Evolutionary conservation across 2,888 invertebrate genomes (phyloP), one percentile per base, ranked within the genome.

Genomic region (Perizoma affinitatum): DNA sequence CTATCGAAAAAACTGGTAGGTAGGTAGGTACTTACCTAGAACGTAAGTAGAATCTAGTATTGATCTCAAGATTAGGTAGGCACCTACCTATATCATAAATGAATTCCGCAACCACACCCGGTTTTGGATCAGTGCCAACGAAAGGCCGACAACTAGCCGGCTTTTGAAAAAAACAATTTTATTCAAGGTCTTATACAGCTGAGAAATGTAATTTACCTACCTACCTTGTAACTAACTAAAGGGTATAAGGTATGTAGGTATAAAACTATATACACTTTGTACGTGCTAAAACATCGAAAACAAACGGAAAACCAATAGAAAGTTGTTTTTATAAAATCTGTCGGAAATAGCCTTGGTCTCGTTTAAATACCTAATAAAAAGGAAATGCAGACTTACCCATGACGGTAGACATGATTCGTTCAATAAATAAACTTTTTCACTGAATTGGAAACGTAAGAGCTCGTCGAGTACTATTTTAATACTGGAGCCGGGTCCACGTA

Each of bases 321-420:
- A 22, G 7, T 7, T 22, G 1, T 6, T 10, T 42, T 4, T 38
- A 38, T 38, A 5, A 10, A 44, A 8, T n/a, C 3, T 4, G 4
- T 9, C 9, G 8, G 4, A 9, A 4, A 6, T 1, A 8, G 42
- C 51, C 51, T 43, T 51, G 47, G 11, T 10, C 7, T 22, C 8
- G 4, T 42, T 4, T 36, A 38, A 45, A 42, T 34, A 35, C n/a
- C n/a, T n/a, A 6, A 65, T 40, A 58, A 54, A 51, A 52, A 51
- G 53, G 53, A 66, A 63, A 64, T 43, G 48, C 58, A 58, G 53
- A 86, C 90, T 89, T 69, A 91, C 91, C 91, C 79, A 91, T 79
- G 68, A 89, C 71, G 79, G 90, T 88, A 69, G 90, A 78, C 90
- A 91, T 91, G 82, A 71, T 87, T 66, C 59, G 53, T 55, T 66